Base-by-base conservation (phyloP, 1,140 invertebrate species). In the Heliconius eleuchia region DNA sequence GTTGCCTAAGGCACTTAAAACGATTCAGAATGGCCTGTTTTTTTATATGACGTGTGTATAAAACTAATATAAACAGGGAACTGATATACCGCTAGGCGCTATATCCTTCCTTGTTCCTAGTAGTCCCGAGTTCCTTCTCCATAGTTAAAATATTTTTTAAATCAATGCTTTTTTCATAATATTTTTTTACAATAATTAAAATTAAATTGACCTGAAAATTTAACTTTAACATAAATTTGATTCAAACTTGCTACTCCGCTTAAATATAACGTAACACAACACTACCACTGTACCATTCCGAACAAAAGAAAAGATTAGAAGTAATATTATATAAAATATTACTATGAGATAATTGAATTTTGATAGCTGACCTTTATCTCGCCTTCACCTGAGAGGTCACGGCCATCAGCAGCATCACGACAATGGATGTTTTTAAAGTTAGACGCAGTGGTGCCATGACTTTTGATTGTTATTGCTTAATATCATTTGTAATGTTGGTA, bases 381-480 rank as follows among this genome's bases (percentile, higher is more conserved):
- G 42, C 72, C 72, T 66, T 76, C 72, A 74, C 78, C 74, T 66
- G 74, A 71, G 74, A 60, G 74, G 78, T 80, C 78, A 80, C 73
- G 78, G 74, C 18, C 70, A 34, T 80, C 50, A 76, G 75, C 46
- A 75, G 75, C 46, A 75, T 70, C 50, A 60, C 78, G 72, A 80
- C 60, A 66, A 75, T 75, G n/a, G 74, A 42, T 75, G 52, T 18
- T 66, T 30, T 66, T 16, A 16, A 57, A 30, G 23, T 66, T 66
- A 66, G 27, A 66, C 60, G 3, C 23, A 16, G 23, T 9, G 55
- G 55, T 66, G 60, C 60, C 60, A n/a, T 66, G 23, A 66, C 23
- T 66, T 66, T 66, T 23, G 34, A 23, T 66, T 66, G 27, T 30
- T 66, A 66, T 66, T 66, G 27, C 23, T 30, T 66, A 27, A 66